A percentile compares a stretch with the other conserved stretches of the same genome.
phyloP scores from a whole-genome alignment of 2,888 invertebrate genomes.

The Cloeon dipterum region DNA sequence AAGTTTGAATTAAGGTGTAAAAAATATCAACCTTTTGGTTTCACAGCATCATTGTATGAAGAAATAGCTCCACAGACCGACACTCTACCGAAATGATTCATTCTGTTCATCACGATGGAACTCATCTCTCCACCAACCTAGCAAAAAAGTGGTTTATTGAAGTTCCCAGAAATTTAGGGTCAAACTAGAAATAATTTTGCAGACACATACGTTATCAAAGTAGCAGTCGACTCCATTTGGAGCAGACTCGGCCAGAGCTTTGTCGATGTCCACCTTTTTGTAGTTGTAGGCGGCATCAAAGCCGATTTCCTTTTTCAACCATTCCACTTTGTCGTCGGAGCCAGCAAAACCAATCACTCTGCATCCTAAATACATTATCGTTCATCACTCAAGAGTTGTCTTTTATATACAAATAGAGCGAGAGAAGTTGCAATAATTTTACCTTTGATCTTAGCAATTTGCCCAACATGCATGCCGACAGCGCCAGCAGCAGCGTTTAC shows the following conservation, averaged over 20 bases:
- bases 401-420: too few relatives aligned
- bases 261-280: conserved; percentile 30
- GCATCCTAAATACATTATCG: too few relatives aligned
- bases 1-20: background rate
- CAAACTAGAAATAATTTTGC: too few relatives aligned
- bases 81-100: conserved; percentile 35
- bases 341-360: conserved; percentile 48
- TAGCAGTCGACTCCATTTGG: conserved; percentile 53
- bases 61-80: conserved; percentile 42
- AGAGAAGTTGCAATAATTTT: too few relatives aligned
- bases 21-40: background rate
- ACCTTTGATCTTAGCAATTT: conserved; percentile 51
- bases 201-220: conserved; percentile 54
- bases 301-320: conserved; percentile 35
- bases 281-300: conserved; percentile 51
- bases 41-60: conserved; percentile 23
- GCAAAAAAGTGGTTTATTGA: too few relatives aligned
- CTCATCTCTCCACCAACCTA: conserved; percentile 46
- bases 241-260: conserved; percentile 31
- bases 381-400: too few relatives aligned
- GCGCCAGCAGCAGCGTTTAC: conserved; percentile 56
- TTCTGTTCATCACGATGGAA: conserved; percentile 29
- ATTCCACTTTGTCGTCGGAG: conserved; percentile 41
- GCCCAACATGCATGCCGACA: conserved; percentile 53
- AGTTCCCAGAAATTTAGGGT: too few relatives aligned